phyloP scores from a whole-genome alignment of 2,113 vertebrate species.

The Mesembrinibis cayennensis region DNA sequence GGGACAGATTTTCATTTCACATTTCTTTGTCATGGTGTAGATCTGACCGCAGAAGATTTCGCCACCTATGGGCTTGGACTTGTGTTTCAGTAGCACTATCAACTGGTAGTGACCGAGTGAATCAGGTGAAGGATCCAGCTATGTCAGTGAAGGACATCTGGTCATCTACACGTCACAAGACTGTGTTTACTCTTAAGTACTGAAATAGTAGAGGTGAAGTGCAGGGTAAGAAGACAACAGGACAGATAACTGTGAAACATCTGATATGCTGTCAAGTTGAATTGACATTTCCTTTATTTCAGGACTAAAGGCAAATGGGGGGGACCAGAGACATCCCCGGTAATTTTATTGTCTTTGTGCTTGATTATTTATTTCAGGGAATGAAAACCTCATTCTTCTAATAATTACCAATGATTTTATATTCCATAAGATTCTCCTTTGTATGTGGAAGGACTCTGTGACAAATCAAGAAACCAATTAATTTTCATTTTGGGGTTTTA shows the following conservation, averaged over 20 bases:
- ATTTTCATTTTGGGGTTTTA: neutral
- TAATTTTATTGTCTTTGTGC: neutral
- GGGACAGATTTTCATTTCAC: neutral
- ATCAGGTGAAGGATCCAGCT: neutral
- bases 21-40: neutral
- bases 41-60: neutral
- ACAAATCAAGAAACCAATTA: neutral
- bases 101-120: neutral
- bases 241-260: neutral
- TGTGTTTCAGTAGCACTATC: neutral
- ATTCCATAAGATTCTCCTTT: neutral
- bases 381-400: neutral
- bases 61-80: neutral
- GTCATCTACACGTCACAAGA: neutral
- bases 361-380: neutral
- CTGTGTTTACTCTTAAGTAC: neutral
- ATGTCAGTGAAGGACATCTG: neutral
- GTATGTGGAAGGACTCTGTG: neutral
- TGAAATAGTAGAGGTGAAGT: neutral
- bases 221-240: neutral
- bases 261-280: neutral
- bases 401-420: neutral
- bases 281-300: neutral
- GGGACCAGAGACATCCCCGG: neutral
- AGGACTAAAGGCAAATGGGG: neutral